A percentile compares a stretch with the other conserved stretches of the same genome.
Evolutionary conservation across 2,888 invertebrate species (phyloP).

Genomic region (Serripes groenlandicus): DNA sequence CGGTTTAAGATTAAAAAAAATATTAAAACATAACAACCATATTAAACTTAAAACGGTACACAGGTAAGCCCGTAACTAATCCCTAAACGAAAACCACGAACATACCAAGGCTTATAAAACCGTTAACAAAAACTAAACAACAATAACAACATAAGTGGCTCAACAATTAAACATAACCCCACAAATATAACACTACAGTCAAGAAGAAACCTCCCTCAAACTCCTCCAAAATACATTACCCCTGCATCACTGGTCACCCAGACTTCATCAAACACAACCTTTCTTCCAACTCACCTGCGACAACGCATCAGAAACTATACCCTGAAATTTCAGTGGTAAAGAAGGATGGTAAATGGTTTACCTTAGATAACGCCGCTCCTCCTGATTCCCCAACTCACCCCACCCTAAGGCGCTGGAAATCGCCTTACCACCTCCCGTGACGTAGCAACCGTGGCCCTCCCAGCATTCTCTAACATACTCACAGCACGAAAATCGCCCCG

Average conservation of each 20-base stretch:
- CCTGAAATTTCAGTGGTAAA: neutral
- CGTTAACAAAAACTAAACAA: too few species aligned
- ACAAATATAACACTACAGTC: neutral
- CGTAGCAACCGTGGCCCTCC: neutral
- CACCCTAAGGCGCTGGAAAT: neutral
- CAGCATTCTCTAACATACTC: neutral
- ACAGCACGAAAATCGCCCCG: neutral
- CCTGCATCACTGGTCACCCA: too few species aligned
- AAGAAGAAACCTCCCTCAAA: neutral
- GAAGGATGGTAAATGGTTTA: slow-evolving; percentile 14
- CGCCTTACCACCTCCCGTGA: neutral
- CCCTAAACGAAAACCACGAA: too few species aligned
- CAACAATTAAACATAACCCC: neutral
- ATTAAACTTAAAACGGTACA: too few species aligned
- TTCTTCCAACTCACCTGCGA: neutral
- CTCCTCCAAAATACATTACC: too few species aligned
- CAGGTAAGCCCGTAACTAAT: too few species aligned
- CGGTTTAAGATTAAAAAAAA: too few species aligned
- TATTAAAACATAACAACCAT: too few species aligned
- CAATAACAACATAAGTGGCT: too few species aligned
- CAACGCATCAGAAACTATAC: neutral
- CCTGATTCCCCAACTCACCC: slow-evolving; percentile 8
- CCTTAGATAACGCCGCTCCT: neutral
- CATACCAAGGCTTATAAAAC: too few species aligned
- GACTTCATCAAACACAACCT: too few species aligned